Base-by-base conservation (phyloP, 2,888 invertebrate genomes). In the Tineola bisselliella region DNA sequence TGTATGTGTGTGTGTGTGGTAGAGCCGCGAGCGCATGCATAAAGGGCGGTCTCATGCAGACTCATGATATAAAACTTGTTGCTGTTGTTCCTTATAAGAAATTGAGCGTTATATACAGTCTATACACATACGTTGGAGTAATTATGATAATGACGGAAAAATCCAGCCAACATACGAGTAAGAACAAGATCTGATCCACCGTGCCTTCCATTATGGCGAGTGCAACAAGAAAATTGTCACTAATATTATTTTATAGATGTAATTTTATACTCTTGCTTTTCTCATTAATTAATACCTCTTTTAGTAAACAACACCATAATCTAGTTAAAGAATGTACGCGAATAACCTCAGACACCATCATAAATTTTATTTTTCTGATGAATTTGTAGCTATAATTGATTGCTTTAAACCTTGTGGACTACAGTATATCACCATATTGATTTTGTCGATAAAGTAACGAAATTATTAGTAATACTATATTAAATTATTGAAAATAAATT, bases 121-220 rank as follows among this genome's bases (percentile, higher is more conserved):
- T 17, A 3, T 58, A 58, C 58, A 58, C 58, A 58, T 58, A 58
- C 58, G 33, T 33, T 30, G 15, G 58, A 33, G 58, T 17, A 58
- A 58, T 58, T 58, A 58, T 58, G 58, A 58, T 58, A 58, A 60
- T 48, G 44, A 56, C 19, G 61, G 61, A 61, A 61, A 61, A 56
- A 61, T 61, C 61, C 61, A 61, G 54, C 38, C 44, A 13, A 56
- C 19, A 33, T 58, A n/a, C n/a, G n/a, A n/a, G n/a, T n/a, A 31
- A 58, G 58, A 58, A 58, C 58, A 8, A 58, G 58, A 33, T 48
- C 48, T 48, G 48, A 48, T 17, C 44, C 44, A 6, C 44, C 6
- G 6, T 52, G 17, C 52, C 54, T 54, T 12, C n/a, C 11, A 10
- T 25, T 54, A 54, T 54, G 17, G 25, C 54, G n/a, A 11, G 12